phyloP scores from a whole-genome alignment of 2,888 invertebrate genomes.

The Scelioninae gen. 2 region DNA sequence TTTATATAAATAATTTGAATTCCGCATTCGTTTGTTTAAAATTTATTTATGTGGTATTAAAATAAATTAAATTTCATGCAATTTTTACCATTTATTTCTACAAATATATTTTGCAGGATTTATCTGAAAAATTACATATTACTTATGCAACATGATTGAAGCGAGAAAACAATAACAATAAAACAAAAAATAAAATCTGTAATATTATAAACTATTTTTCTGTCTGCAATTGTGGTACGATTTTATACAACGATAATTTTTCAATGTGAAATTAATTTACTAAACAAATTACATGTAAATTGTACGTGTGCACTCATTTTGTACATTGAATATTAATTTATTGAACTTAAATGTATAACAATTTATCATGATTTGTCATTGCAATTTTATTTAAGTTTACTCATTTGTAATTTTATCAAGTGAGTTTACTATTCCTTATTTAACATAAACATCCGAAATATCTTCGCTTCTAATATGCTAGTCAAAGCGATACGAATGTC shows the following conservation, averaged over 20 bases:
- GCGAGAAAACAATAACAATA: not conserved
- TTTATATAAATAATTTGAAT: no score
- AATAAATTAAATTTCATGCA: no score
- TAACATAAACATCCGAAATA: slow-evolving; percentile 63
- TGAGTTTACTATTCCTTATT: slow-evolving; percentile 53
- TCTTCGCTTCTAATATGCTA: slow-evolving; percentile 71
- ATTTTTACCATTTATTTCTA: no score
- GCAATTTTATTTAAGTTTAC: slow-evolving; percentile 60
- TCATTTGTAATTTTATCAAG: slow-evolving; percentile 21
- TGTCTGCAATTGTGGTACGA: slow-evolving; percentile 37
- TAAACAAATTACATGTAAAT: slow-evolving; percentile 36
- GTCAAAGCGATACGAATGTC: slow-evolving; percentile 71
- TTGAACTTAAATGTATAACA: slow-evolving; percentile 15
- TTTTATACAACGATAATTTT: slow-evolving; percentile 51
- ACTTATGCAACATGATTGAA: slow-evolving; percentile 5
- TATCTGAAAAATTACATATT: slow-evolving; percentile 15
- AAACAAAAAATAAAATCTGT: not conserved
- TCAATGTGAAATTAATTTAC: slow-evolving; percentile 37
- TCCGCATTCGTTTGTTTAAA: no score
- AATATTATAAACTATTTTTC: slow-evolving; percentile 36
- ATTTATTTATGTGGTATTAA: no score
- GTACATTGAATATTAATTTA: slow-evolving; percentile 62
- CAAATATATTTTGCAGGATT: no score
- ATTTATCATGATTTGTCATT: slow-evolving; percentile 25
- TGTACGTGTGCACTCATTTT: slow-evolving; percentile 54